Evolutionary conservation across 2,113 vertebrate genomes (phyloP).

Genomic region (Cyanistes caeruleus): DNA sequence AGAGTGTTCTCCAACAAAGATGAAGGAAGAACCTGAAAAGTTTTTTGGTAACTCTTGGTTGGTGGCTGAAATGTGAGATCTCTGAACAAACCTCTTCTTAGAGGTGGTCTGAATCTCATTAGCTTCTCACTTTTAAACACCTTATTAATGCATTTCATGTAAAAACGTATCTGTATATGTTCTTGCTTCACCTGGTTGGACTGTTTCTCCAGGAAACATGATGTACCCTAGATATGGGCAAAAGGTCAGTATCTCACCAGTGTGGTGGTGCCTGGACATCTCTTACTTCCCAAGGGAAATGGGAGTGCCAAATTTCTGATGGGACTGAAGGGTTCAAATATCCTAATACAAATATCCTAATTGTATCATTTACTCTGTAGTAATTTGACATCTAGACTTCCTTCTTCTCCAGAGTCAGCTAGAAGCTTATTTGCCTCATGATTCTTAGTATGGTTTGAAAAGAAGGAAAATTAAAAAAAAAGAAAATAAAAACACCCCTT

Average conservation of each 20-base stretch:
- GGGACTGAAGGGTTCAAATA: background rate
- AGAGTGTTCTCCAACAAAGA: background rate
- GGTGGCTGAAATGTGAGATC: background rate
- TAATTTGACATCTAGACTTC: constrained; percentile 7
- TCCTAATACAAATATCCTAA: background rate
- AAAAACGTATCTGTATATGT: background rate
- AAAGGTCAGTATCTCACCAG: background rate
- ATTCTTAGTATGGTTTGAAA: background rate
- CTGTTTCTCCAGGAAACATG: background rate
- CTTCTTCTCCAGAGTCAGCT: constrained; percentile 16
- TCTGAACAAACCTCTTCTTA: background rate
- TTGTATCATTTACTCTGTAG: background rate
- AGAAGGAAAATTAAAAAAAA: background rate
- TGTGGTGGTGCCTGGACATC: fast-evolving
- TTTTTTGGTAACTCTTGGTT: background rate
- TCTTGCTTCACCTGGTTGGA: background rate
- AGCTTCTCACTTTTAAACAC: background rate
- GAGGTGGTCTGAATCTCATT: background rate
- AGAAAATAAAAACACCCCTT: background rate
- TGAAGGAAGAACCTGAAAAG: background rate
- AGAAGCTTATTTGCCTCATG: background rate
- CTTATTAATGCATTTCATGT: background rate
- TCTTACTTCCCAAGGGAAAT: background rate
- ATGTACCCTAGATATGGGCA: background rate
- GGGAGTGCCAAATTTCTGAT: background rate